These are phyloP conservation scores for Trichoplax adhaerens DNA, from an alignment of 37 sponge, comb jelly and placozoan species.

Conservation along the genomic window DNA sequence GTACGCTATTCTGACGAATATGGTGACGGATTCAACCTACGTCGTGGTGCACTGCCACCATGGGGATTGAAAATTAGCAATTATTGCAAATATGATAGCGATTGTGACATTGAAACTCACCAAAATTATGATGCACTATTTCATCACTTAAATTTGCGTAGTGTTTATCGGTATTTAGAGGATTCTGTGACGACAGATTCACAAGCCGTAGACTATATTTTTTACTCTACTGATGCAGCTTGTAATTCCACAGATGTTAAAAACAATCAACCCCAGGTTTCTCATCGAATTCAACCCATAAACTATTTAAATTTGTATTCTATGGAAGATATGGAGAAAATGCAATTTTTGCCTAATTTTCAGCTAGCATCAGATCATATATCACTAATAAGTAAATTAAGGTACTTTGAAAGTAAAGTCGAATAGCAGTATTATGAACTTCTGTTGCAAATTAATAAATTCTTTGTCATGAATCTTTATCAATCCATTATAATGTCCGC, in stretches of 20 bases:
- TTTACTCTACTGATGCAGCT: constrained; percentile 10
- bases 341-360: constrained; percentile 61
- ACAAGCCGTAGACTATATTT: constrained; percentile 74
- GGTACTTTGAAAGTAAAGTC: too few species aligned
- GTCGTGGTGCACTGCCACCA: constrained; percentile 25
- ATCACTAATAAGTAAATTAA: constrained; percentile 33
- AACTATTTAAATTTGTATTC: constrained; percentile 30
- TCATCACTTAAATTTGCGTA: too few species aligned
- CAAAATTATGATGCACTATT: background rate
- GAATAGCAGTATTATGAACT: too few species aligned
- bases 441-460: too few species aligned
- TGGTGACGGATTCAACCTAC: too few species aligned
- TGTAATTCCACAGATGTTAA: background rate
- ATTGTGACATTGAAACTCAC: background rate
- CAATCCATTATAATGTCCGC: too few species aligned
- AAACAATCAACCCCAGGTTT: background rate
- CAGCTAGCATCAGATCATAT: constrained; percentile 66
- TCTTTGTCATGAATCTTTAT: too few species aligned
- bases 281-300: constrained; percentile 23
- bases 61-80: constrained; percentile 18
- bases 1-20: constrained; percentile 3
- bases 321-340: constrained; percentile 16
- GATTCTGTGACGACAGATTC: constrained; percentile 6
- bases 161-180: too few species aligned
- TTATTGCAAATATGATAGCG: constrained; percentile 24